Evolutionary conservation across 2,797 vertebrate genomes (phyloP), one percentile per base, ranked within the genome.

Genomic region (Cuniculus paca): DNA sequence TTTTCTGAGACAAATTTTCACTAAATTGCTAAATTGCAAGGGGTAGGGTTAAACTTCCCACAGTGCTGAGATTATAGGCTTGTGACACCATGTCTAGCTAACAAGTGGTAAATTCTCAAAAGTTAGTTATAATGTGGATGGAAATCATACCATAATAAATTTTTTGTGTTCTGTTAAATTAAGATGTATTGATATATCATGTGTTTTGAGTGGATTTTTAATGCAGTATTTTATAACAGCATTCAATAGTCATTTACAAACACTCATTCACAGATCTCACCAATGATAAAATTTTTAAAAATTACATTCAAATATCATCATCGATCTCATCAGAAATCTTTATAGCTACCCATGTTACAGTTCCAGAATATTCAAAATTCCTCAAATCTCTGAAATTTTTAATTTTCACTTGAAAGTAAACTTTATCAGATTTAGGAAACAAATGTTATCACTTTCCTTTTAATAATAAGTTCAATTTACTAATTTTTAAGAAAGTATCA

Each of bases 371-470:
- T 24, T 45, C 31, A 77, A 77, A 77, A 72, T 39, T 42, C 22
- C 16, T 72, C 75, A 6, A 26, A 17, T 56, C 83, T 68, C 50
- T 36, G 91, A 68, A 85, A 81, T 89, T 80, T 75, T 83, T 61
- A 88, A 26, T 93, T 95, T 93, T 81, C 28, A 70, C 12, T 56
- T 77, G 24, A 70, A 81, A 81, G 56, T 31, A 45, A 75, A 48
- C 42, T 92, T 87, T 50, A 50, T 87, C 77, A 90, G 45, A 70
- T 4, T 61, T 82, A 78, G 19, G 50, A 75, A 89, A 94, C 36
- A 86, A 74, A 52, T 13, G n/a, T 10, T 79, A 2, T 63, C 39
- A 72, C 17, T 54, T 81, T 86, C 58, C 74, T 75, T 60, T 17
- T 2, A 91, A 34, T 48, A 22, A 74, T 60, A 87, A 45, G 28